phyloP scores from a whole-genome alignment of 2,888 invertebrate genomes.

The Prosopocoilus inquinatus region DNA sequence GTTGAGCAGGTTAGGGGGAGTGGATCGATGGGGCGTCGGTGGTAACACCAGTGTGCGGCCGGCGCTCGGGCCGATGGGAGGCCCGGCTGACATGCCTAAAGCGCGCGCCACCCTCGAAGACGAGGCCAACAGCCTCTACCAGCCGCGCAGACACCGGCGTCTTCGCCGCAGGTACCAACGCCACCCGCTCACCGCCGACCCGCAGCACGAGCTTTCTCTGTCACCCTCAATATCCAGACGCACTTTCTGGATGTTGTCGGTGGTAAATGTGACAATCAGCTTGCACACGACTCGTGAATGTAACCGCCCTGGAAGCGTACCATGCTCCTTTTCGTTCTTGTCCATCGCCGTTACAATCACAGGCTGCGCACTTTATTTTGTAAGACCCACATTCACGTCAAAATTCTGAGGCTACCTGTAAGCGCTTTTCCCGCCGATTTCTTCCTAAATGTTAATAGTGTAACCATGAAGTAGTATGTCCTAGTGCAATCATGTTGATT shows the following conservation, averaged over 20 bases:
- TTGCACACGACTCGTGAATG: slow-evolving; percentile 1
- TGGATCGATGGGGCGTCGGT: slow-evolving; percentile 31
- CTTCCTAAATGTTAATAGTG: neutral
- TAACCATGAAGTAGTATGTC: neutral
- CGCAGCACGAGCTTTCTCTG: slow-evolving; percentile 22
- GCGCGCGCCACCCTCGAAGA: slow-evolving; percentile 37
- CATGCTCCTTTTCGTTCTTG: neutral
- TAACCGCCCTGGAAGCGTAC: neutral
- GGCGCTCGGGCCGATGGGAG: slow-evolving; percentile 40
- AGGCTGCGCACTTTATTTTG: neutral
- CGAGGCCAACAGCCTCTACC: slow-evolving; percentile 36
- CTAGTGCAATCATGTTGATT: neutral
- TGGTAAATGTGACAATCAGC: slow-evolving; percentile 7
- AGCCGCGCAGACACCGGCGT: slow-evolving; percentile 33
- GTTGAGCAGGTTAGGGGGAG: slow-evolving; percentile 25
- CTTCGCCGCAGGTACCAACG: slow-evolving; percentile 33
- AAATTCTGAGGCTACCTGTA: neutral
- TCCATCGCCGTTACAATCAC: neutral
- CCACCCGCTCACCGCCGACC: slow-evolving; percentile 11
- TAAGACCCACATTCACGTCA: neutral
- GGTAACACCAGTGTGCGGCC: slow-evolving; percentile 35
- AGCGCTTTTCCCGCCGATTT: slow-evolving; percentile 5
- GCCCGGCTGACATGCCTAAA: slow-evolving; percentile 40
- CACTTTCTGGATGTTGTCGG: slow-evolving; percentile 7
- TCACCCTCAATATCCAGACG: slow-evolving; percentile 7